Percentiles rank a stretch among this genome's conserved stretches.
Evolutionary conservation across 2,113 vertebrate species (phyloP).

Genomic region (Tympanuchus pallidicinctus): DNA sequence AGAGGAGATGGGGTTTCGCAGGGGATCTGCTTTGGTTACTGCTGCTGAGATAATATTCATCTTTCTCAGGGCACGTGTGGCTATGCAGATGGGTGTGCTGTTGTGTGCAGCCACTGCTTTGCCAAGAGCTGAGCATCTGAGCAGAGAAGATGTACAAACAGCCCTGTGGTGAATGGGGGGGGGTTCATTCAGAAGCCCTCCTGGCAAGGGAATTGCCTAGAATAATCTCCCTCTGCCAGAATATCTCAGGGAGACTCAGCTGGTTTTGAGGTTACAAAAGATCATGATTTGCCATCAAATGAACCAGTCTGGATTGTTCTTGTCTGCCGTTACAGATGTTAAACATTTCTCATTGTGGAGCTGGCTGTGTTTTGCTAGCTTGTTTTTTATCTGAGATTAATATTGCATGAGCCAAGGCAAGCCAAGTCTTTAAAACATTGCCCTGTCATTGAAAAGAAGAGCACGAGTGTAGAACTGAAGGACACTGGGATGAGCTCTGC

Average conservation of each 20-base stretch:
- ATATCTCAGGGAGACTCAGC: accelerated
- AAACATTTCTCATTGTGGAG: not conserved
- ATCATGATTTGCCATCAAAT: not conserved
- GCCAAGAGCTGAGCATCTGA: not conserved
- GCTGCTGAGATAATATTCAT: accelerated
- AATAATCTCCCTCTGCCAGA: not conserved
- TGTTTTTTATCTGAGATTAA: constrained; percentile 32
- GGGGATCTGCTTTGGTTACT: not conserved
- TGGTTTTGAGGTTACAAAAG: not conserved
- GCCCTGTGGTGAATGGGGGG: not conserved
- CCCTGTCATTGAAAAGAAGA: constrained; percentile 4
- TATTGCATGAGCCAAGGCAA: constrained; percentile 44
- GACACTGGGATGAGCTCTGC: not conserved
- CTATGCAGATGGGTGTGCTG: not conserved
- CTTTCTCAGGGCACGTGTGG: not conserved
- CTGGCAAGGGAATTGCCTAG: not conserved
- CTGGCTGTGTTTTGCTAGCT: constrained; percentile 8
- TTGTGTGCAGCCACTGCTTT: not conserved
- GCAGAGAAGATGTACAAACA: not conserved
- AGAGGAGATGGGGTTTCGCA: not conserved
- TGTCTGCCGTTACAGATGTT: not conserved
- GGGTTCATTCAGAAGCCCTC: not conserved
- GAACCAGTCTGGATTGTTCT: not conserved
- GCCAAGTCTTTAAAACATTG: constrained; percentile 22
- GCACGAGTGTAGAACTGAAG: not conserved